Base-by-base conservation (phyloP, 1,140 invertebrate species). In the Zaprionus inermis region DNA sequence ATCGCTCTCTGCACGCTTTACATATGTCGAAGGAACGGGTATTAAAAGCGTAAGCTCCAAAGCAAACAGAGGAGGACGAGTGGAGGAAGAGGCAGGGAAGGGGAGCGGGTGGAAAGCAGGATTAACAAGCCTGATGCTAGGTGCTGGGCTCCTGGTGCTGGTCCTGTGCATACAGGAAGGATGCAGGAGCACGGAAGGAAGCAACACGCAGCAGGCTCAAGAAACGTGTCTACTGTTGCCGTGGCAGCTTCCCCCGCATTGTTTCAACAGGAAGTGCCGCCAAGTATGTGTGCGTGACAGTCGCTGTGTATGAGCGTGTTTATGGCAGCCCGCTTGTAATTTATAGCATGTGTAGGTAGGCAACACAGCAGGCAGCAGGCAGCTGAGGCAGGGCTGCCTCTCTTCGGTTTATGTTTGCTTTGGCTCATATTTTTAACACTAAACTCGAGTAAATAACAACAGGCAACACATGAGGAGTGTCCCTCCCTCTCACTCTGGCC, bases 401-500 rank as follows among this genome's bases (percentile, higher is more conserved):
- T n/a, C n/a, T n/a, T 22, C 16, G 68, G 59, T 69, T 79, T 72
- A 68, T 79, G 64, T 79, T 65, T 77, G 64, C 64, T 72, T 79
- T 73, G 70, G 46, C 75, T 79, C 70, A 77, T 60, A 77, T 79
- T 79, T 79, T 77, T 69, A 79, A 73, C 75, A 76, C 70, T 77
- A 68, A 76, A 73, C 74, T 76, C 57, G 58, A 72, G 63, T 71
- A 75, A 71, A 65, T 58, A 75, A 73, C 64, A 64, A 51, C 34
- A 44, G 38, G 49, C 49, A 60, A 30, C 67, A 56, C 16, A 18
- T 16, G 5, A 14, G 1, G 14, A 32, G 10, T 44, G 38, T 6
- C 46, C 11, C 16, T 12, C 22, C n/a, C 10, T 18, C 32, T n/a
- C 28, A 5, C n/a, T 0, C 7, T 6, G 5, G 9, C 52, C 3